Base-by-base conservation (phyloP, 64 coral and sea anemone species). In the Pocillopora verrucosa region DNA sequence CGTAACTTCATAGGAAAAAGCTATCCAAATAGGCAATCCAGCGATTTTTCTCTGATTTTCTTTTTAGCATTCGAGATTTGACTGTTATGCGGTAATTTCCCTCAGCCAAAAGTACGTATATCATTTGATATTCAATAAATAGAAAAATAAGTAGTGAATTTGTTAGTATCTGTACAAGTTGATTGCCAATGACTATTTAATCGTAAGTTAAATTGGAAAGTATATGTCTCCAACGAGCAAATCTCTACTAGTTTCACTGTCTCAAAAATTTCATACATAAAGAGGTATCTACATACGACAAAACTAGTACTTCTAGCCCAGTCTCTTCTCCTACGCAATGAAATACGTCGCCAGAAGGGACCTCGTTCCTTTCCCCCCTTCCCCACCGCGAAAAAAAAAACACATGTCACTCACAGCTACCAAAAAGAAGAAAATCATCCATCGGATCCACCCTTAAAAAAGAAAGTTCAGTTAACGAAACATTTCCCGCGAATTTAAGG, bases 51-150 rank as follows among this genome's bases (percentile, higher is more conserved):
- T 24, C 22, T 20, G 9, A 24, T 24, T 70, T 70, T 70, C 7
- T 51, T 51, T 7, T 51, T 4, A 3, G 67, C 22, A 70, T 70
- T 70, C 67, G n/a, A 70, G 22, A n/a, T 70, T 70, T 70, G 22
- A 2, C 19, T 25, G 20, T n/a, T 24, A 24, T 10, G 67, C 11
- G 25, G 22, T 1, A 70, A 70, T 25, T 70, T 70, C 20, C 20
- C 1, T 70, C 67, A 70, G 12, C 67, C n/a, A 70, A 77, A 51
- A 36, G 79, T 81, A 36, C 61, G 58, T 56, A 51, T 51, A 51
- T 20, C 79, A 81, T 81, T 81, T 81, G 26, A 62, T 81, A 81
- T 81, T 60, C 36, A 63, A 81, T 81, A 81, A 79, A 79, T 79
- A 79, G 77, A 79, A 79, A 79, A 79, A 79, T 79, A 79, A 70